Evolutionary conservation across 2,113 vertebrate species (phyloP).

Genomic region (Planiliza haematocheilus): DNA sequence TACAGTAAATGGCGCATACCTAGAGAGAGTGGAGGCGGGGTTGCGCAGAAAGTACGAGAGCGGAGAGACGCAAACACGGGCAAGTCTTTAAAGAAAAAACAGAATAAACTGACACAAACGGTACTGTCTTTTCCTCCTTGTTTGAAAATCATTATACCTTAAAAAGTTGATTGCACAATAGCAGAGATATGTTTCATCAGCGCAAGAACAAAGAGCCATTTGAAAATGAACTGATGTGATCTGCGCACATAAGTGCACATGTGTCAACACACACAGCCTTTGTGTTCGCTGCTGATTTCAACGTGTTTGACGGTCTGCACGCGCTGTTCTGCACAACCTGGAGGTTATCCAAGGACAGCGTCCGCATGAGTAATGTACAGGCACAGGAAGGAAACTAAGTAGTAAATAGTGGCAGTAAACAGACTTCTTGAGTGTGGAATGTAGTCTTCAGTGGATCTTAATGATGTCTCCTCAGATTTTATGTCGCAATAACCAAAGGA

Average conservation of each 20-base stretch:
- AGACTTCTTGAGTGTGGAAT: neutral
- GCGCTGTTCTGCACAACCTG: neutral
- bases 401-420: neutral
- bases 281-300: slow-evolving; percentile 7
- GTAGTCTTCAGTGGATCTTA: neutral
- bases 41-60: no score
- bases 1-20: no score
- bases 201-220: no score
- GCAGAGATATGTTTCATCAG: no score
- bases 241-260: neutral
- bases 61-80: no score
- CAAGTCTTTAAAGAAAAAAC: no score
- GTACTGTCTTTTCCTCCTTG: no score
- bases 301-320: neutral
- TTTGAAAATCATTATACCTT: no score
- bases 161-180: no score
- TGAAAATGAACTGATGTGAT: neutral
- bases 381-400: neutral
- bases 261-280: neutral
- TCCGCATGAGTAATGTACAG: neutral
- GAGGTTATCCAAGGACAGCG: slow-evolving; percentile 17
- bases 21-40: no score
- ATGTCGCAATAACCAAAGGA: neutral
- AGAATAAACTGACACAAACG: no score
- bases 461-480: slow-evolving; percentile 13